Percentiles rank a stretch among this genome's conserved stretches.
Evolutionary conservation across 2,888 invertebrate genomes (phyloP).

Genomic region (Julus scandinavius): DNA sequence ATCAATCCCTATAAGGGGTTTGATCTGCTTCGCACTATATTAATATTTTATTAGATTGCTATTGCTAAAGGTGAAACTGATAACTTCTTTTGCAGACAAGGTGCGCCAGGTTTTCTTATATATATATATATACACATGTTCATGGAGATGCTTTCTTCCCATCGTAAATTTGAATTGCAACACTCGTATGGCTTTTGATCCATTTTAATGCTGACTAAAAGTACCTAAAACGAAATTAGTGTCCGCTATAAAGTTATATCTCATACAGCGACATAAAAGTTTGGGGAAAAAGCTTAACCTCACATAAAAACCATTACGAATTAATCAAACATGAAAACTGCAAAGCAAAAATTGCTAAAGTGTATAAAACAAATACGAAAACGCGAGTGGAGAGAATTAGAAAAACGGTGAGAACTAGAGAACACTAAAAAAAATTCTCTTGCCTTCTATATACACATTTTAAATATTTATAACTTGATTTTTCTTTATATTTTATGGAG

Average conservation of each 20-base stretch:
- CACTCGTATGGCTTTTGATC: constrained; percentile 1
- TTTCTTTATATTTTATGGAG: no score
- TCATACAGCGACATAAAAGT: not conserved
- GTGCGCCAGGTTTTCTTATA: not conserved
- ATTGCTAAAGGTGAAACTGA: constrained; percentile 34
- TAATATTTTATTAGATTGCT: constrained; percentile 38
- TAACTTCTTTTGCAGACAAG: not conserved
- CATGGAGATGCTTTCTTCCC: not conserved
- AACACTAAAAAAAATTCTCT: no score
- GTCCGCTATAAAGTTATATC: constrained; percentile 1
- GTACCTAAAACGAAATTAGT: constrained; percentile 28
- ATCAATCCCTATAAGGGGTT: not conserved
- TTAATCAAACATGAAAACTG: not conserved
- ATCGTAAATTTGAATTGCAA: constrained; percentile 34
- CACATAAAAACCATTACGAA: not conserved
- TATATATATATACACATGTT: not conserved
- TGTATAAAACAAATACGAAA: not conserved
- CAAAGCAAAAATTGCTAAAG: not conserved
- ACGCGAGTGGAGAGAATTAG: not conserved
- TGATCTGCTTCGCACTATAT: constrained; percentile 6
- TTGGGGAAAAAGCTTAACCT: not conserved
- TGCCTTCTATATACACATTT: no score
- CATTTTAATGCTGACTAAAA: not conserved
- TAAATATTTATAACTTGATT: no score
- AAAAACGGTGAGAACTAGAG: no score